Evolutionary conservation across 2,797 vertebrate genomes (phyloP).

Genomic region (Darevskia mixta): DNA sequence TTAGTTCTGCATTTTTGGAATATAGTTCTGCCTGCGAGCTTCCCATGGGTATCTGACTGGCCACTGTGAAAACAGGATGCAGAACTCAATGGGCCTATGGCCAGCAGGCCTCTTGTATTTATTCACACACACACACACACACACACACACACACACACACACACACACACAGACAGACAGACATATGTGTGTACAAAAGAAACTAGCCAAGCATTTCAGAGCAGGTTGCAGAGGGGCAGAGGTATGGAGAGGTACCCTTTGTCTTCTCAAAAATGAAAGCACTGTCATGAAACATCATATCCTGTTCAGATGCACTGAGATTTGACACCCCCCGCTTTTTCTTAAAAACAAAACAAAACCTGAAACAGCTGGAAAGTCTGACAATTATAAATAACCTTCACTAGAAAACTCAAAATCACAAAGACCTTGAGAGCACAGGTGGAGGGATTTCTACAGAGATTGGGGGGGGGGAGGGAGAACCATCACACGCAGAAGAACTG

Average conservation of each 20-base stretch:
- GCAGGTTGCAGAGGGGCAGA: slow-evolving; percentile 10
- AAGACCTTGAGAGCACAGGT: slow-evolving; percentile 67
- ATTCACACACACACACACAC: too few species aligned
- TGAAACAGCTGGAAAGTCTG: slow-evolving; percentile 66
- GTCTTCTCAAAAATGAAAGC: slow-evolving; percentile 52
- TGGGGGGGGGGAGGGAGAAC: slow-evolving; percentile 45
- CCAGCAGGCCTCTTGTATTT: too few species aligned
- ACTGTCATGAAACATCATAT: slow-evolving; percentile 46
- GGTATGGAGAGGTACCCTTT: slow-evolving; percentile 36
- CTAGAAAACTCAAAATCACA: slow-evolving; percentile 52
- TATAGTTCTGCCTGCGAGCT: background rate
- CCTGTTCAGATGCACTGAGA: slow-evolving; percentile 62
- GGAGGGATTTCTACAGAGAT: slow-evolving; percentile 59
- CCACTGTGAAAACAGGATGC: too few species aligned
- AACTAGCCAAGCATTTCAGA: slow-evolving; percentile 31
- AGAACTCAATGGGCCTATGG: too few species aligned
- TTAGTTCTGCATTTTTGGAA: slow-evolving; percentile 44
- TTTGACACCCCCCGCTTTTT: slow-evolving; percentile 28
- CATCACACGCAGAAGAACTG: slow-evolving; percentile 46
- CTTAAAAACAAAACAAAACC: slow-evolving; percentile 47
- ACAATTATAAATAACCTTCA: slow-evolving; percentile 71
- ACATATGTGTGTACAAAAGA: background rate
- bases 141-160: too few species aligned
- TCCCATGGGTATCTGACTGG: too few species aligned
- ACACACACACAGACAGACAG: too few species aligned